Conservation (phyloP, 2,888 invertebrate species). For the Oscheius myriophilus region DNA sequence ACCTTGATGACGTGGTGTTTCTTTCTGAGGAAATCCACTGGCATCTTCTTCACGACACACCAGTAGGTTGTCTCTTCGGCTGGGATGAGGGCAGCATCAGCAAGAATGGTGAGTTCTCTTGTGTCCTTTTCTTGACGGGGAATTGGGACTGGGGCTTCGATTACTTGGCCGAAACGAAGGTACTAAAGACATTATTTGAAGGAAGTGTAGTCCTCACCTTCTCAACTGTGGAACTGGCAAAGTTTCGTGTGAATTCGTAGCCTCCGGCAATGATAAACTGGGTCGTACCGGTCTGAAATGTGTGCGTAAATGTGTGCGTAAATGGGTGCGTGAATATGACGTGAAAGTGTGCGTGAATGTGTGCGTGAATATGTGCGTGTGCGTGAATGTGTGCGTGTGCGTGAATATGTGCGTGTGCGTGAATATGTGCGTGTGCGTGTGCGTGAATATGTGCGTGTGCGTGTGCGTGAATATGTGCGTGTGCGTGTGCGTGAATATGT, state of each 20-base stretch:
- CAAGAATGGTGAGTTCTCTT: constrained; percentile 17
- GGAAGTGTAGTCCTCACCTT: constrained; percentile 5
- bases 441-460: too few species aligned
- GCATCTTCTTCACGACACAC: constrained; percentile 87
- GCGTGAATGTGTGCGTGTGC: too few species aligned
- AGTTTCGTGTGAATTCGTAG: constrained; percentile 23
- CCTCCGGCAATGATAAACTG: constrained; percentile 68
- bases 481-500: too few species aligned
- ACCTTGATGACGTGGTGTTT: constrained; percentile 79
- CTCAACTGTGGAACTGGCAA: constrained; percentile 5
- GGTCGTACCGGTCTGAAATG: constrained; percentile 72
- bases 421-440: too few species aligned
- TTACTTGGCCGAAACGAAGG: constrained; percentile 20
- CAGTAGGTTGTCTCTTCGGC: constrained; percentile 90
- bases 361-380: too few species aligned
- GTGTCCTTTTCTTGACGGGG: constrained; percentile 12
- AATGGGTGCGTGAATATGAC: too few species aligned
- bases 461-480: too few species aligned
- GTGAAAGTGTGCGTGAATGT: too few species aligned
- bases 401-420: too few species aligned
- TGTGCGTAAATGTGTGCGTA: too few species aligned
- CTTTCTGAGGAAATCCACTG: constrained; percentile 76
- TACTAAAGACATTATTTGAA: constrained; percentile 1
- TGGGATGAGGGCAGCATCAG: constrained; percentile 22
- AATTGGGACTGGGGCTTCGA: constrained; percentile 1